Evolutionary conservation across 2,113 vertebrate genomes (phyloP), one percentile per base, ranked within the genome.

Genomic region (Upupa epops): DNA sequence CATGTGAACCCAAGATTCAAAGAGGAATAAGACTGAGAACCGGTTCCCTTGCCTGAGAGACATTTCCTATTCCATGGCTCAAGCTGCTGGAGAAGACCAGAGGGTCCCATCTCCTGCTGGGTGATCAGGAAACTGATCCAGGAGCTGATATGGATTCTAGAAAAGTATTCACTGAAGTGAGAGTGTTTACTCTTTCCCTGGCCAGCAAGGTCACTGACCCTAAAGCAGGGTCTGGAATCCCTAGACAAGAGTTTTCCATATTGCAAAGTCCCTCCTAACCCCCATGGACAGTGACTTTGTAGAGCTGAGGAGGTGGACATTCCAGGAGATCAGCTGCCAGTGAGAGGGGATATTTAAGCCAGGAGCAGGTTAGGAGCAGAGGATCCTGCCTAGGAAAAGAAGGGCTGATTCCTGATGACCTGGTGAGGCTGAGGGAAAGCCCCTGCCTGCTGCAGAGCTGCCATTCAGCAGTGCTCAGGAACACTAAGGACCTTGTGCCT

Each of bases 61-160:
- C 3, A 11, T 71, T 34, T 52, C 49, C 49, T 29, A 24, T 77
- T 45, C 34, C 28, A 28, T 36, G 24, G 15, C 9, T 77, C 55
- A 10, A 25, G 60, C 55, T 80, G 56, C 45, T 66, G 32, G 20
- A 34, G 32, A 74, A 71, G 54, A 42, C 0, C 0, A 65, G 20
- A 3, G 9, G 2, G 11, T 61, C 45, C 26, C 2, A 0, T 56
- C 37, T 72, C 10, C 18, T 0, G 0, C 46, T 40, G 80, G 31
- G 16, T 90, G 25, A 81, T 51, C 22, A n/a, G n/a, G 24, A 16
- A 86, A 29, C 37, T 36, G 59, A 34, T 6, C 13, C 2, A 1
- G 59, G 20, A 77, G 37, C 16, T 14, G 17, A 36, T 42, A 49
- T 0, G 13, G 26, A 46, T 70, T 80, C 55, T 15, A 66, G 78